A percentile compares a stretch with the other conserved stretches of the same genome.
These are phyloP conservation scores for Pharmacophagus antenor DNA, from an alignment of 2,888 invertebrate species.

Conservation along the genomic window DNA sequence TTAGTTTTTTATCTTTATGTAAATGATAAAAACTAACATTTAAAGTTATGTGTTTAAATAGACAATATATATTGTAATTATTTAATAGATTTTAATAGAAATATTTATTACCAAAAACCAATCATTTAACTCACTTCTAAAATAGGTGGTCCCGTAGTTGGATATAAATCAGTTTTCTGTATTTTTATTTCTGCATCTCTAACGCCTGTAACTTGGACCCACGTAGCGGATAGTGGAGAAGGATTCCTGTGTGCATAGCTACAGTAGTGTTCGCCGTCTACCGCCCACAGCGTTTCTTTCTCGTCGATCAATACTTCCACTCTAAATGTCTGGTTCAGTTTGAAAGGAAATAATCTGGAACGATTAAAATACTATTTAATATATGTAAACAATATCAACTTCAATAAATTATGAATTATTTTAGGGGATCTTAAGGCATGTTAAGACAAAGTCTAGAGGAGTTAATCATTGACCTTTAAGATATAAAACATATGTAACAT, in stretches of 20 bases:
- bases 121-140: slow-evolving; percentile 46
- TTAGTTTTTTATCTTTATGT: no score
- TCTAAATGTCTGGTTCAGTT: slow-evolving; percentile 69
- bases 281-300: slow-evolving; percentile 83
- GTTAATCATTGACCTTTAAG: no score
- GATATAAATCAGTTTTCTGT: slow-evolving; percentile 77
- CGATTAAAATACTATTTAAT: neutral
- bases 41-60: no score
- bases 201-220: slow-evolving; percentile 81
- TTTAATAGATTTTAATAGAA: no score
- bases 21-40: no score
- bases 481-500: no score
- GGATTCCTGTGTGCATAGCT: slow-evolving; percentile 82
- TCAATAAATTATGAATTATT: no score
- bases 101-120: neutral
- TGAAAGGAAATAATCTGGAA: slow-evolving; percentile 74
- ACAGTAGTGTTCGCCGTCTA: slow-evolving; percentile 88
- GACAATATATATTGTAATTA: no score
- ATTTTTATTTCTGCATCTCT: slow-evolving; percentile 84
- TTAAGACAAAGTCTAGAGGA: no score
- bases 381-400: no score
- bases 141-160: slow-evolving; percentile 49
- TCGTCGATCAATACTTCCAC: slow-evolving; percentile 83
- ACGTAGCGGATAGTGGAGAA: slow-evolving; percentile 50
- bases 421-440: no score